Percentiles rank a stretch among this genome's conserved stretches.
Evolutionary conservation across 2,113 vertebrate genomes (phyloP).

Genomic region (Himantopus leucocephalus): DNA sequence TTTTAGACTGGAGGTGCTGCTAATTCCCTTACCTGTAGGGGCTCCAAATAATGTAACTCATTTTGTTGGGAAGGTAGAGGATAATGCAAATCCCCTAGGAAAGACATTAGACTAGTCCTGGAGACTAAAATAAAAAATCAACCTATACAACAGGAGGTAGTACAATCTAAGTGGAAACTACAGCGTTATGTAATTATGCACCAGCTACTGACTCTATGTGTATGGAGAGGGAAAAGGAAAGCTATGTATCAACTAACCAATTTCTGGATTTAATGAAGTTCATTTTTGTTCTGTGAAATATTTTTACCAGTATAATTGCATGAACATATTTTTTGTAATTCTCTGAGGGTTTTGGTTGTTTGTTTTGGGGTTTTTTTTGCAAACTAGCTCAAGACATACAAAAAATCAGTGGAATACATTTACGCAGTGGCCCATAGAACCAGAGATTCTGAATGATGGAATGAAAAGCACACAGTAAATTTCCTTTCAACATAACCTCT

Average conservation of each 20-base stretch:
- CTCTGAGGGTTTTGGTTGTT: neutral
- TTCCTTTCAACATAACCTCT: neutral
- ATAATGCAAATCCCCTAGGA: neutral
- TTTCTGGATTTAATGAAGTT: neutral
- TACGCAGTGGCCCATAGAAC: neutral
- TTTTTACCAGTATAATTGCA: neutral
- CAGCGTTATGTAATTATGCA: neutral
- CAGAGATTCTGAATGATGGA: neutral
- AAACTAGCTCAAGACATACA: neutral
- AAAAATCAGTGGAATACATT: neutral
- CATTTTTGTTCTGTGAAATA: neutral
- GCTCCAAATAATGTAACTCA: neutral
- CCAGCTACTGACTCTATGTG: neutral
- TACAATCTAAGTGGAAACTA: neutral
- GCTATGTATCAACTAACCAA: fast-evolving
- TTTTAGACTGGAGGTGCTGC: neutral
- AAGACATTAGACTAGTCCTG: neutral
- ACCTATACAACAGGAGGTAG: neutral
- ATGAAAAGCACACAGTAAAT: neutral
- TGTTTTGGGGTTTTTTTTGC: neutral
- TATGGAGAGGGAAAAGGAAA: neutral
- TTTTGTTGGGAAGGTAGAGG: neutral
- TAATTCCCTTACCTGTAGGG: neutral
- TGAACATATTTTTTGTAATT: neutral
- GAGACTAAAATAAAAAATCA: neutral